Conservation (phyloP, 2,113 vertebrate species). For the Puntigrus tetrazona region DNA sequence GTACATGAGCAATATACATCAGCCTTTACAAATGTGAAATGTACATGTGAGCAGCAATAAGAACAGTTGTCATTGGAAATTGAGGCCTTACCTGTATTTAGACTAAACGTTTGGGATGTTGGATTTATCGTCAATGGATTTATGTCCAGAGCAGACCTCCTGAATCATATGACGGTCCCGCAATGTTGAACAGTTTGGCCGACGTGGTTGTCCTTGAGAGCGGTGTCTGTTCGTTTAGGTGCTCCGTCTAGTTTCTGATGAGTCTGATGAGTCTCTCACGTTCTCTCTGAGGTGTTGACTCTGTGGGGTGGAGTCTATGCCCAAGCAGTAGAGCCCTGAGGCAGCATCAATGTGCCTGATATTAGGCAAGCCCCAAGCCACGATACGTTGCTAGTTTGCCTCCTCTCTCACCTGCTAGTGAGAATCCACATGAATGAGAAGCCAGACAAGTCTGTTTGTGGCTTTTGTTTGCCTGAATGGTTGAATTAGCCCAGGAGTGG, state of each 20-base stretch:
- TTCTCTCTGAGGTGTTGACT: conserved; percentile 81
- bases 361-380: conserved; percentile 93
- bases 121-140: not conserved
- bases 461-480: not conserved
- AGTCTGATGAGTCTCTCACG: conserved; percentile 25
- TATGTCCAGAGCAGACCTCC: not conserved
- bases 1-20: not conserved
- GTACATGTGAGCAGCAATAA: not conserved
- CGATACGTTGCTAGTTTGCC: conserved; percentile 67
- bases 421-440: conserved; percentile 20
- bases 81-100: conserved; percentile 11
- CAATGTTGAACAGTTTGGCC: not conserved
- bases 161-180: not conserved
- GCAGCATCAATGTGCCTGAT: conserved; percentile 94
- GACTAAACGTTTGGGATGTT: not conserved
- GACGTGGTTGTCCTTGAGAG: not conserved
- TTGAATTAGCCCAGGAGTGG: conserved; percentile 2
- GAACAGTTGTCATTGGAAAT: not conserved
- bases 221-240: conserved; percentile 14
- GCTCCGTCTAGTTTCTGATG: conserved; percentile 58
- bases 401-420: conserved; percentile 1
- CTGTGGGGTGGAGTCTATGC: conserved; percentile 89
- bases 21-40: not conserved
- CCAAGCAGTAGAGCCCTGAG: conserved; percentile 91
- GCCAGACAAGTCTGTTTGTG: conserved; percentile 15